Conservation (phyloP, 2,888 invertebrate genomes). For the Chromoteleia sp. region DNA sequence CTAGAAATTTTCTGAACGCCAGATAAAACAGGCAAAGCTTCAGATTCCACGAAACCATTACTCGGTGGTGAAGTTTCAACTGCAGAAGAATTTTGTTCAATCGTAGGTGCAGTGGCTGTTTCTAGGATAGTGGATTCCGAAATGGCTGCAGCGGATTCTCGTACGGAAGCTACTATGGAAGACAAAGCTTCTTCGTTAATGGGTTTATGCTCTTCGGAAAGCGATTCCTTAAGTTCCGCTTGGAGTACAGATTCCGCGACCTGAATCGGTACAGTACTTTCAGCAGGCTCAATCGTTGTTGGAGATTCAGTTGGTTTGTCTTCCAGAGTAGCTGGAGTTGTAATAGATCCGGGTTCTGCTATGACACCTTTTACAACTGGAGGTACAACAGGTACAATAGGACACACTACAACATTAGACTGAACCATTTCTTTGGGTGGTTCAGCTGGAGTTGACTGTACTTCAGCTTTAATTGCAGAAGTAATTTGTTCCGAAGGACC, state of each 20-base stretch:
- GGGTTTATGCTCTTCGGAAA: slow-evolving; percentile 75
- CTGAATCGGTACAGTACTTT: slow-evolving; percentile 80
- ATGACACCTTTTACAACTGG: no score
- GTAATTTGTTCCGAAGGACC: not conserved
- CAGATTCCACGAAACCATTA: slow-evolving; percentile 62
- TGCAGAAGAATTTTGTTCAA: slow-evolving; percentile 6
- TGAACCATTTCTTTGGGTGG: not conserved
- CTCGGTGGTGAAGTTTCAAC: slow-evolving; percentile 15
- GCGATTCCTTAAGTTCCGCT: slow-evolving; percentile 80
- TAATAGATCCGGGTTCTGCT: not conserved
- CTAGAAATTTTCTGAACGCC: not conserved
- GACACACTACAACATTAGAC: not conserved
- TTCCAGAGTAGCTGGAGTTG: slow-evolving; percentile 16
- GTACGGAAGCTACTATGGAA: slow-evolving; percentile 77
- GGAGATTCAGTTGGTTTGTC: slow-evolving; percentile 7
- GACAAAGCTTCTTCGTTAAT: slow-evolving; percentile 78
- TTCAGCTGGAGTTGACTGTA: not conserved
- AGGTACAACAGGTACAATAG: not conserved
- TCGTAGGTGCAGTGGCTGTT: slow-evolving; percentile 21
- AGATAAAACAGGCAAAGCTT: not conserved
- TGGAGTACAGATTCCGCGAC: slow-evolving; percentile 82
- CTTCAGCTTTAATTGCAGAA: not conserved
- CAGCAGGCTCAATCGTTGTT: slow-evolving; percentile 52
- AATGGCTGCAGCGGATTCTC: slow-evolving; percentile 76
- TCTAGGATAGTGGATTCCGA: slow-evolving; percentile 69